phyloP scores from a whole-genome alignment of 2,113 vertebrate genomes.

The Scortum barcoo region DNA sequence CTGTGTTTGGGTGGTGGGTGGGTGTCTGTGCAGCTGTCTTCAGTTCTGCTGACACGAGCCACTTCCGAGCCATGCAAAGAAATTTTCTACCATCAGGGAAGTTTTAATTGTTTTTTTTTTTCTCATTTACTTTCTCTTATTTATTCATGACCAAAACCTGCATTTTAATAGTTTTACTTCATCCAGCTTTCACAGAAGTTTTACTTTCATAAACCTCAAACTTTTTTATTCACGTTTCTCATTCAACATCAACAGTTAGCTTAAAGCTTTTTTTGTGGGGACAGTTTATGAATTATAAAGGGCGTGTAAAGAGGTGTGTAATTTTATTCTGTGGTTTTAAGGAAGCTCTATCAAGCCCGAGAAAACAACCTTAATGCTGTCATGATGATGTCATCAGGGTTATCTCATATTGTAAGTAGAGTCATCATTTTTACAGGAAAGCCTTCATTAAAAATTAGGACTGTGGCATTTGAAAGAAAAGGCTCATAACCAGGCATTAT shows the following conservation, averaged over 20 bases:
- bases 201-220: neutral
- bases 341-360: too few species aligned
- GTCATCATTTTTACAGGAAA: neutral
- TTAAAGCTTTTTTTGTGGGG: neutral
- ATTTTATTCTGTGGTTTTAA: too few species aligned
- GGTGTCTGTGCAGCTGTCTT: constrained; percentile 37
- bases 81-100: neutral
- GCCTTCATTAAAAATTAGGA: neutral
- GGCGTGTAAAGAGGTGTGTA: neutral
- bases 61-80: constrained; percentile 8
- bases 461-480: too few species aligned
- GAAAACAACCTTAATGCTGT: too few species aligned
- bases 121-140: constrained; percentile 3
- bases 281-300: neutral
- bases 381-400: neutral
- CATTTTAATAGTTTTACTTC: neutral
- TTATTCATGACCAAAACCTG: neutral
- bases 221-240: neutral
- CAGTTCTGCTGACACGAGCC: neutral
- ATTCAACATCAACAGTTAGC: neutral
- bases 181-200: neutral
- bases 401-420: too few species aligned
- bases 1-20: constrained; percentile 38
- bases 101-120: constrained; percentile 23
- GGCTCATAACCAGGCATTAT: too few species aligned